Evolutionary conservation across 2,888 invertebrate genomes (phyloP).

Genomic region (Unio pictorum): DNA sequence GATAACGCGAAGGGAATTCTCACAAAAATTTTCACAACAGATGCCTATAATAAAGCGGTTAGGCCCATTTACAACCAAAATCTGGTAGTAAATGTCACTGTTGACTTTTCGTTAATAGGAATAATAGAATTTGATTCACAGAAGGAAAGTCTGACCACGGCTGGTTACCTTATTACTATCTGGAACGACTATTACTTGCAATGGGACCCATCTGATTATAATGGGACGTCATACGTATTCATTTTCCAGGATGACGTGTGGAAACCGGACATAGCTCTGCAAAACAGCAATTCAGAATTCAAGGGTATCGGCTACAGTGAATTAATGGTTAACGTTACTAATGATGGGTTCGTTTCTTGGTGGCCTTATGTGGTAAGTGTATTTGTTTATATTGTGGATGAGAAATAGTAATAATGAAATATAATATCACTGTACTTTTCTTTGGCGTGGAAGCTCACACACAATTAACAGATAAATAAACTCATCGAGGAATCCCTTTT

Average conservation of each 20-base stretch:
- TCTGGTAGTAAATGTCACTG: constrained; percentile 14
- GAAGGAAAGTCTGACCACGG: constrained; percentile 23
- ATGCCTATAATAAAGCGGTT: constrained; percentile 12
- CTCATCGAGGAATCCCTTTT: too few species aligned
- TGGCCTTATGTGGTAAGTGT: constrained; percentile 5
- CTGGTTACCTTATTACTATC: constrained; percentile 17
- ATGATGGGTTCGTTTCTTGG: constrained; percentile 1
- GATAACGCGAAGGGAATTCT: constrained; percentile 8
- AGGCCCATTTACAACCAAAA: constrained; percentile 17
- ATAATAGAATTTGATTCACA: constrained; percentile 19
- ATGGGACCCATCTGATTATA: constrained; percentile 17
- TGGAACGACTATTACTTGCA: constrained; percentile 22
- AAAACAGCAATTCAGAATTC: constrained; percentile 1
- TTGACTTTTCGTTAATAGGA: constrained; percentile 14
- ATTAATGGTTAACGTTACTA: constrained; percentile 1
- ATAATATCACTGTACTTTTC: too few species aligned
- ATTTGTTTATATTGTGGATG: too few species aligned
- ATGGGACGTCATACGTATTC: neutral
- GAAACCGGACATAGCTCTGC: constrained; percentile 7
- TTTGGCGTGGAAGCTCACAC: too few species aligned
- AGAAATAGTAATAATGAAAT: too few species aligned
- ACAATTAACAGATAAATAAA: too few species aligned
- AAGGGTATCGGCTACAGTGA: constrained; percentile 1
- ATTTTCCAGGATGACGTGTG: constrained; percentile 4
- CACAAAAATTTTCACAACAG: constrained; percentile 11